phyloP scores from a whole-genome alignment of 1,140 invertebrate species.

The Drosophila pruinosa region DNA sequence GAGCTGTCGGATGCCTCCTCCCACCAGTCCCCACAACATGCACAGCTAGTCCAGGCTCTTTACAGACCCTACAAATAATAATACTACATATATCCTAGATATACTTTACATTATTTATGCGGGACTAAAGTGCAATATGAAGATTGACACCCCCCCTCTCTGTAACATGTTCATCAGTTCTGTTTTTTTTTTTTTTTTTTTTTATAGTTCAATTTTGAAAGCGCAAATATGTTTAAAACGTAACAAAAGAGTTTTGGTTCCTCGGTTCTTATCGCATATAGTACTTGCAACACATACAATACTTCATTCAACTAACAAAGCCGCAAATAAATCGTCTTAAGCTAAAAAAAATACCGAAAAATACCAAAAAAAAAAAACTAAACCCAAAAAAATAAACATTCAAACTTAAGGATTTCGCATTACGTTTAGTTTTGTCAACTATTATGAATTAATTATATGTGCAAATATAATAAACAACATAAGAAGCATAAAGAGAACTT shows the following conservation, averaged over 20 bases:
- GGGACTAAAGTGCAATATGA: slow-evolving; percentile 53
- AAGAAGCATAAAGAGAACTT: neutral
- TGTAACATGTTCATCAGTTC: neutral
- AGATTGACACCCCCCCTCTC: neutral
- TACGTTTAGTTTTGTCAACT: slow-evolving; percentile 28
- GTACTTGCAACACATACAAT: slow-evolving; percentile 16
- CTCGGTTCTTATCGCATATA: slow-evolving; percentile 37
- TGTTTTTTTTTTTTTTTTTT: neutral
- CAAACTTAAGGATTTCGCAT: slow-evolving; percentile 1
- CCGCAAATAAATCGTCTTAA: slow-evolving; percentile 7
- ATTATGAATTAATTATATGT: slow-evolving; percentile 17
- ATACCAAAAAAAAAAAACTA: neutral
- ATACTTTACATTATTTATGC: neutral
- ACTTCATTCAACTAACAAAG: slow-evolving; percentile 9
- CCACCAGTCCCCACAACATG: neutral
- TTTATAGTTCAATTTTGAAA: slow-evolving; percentile 40
- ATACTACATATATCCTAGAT: slow-evolving; percentile 24
- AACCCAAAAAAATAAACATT: neutral
- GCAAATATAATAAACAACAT: slow-evolving; percentile 1
- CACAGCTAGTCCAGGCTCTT: neutral
- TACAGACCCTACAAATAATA: neutral
- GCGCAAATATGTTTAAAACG: slow-evolving; percentile 37
- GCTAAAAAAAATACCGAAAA: slow-evolving; percentile 13
- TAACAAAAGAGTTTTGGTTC: slow-evolving; percentile 43
- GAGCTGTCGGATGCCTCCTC: neutral